Percentiles rank a stretch among this genome's conserved stretches.
phyloP scores from a whole-genome alignment of 2,113 vertebrate species.

The Grantiella picta region DNA sequence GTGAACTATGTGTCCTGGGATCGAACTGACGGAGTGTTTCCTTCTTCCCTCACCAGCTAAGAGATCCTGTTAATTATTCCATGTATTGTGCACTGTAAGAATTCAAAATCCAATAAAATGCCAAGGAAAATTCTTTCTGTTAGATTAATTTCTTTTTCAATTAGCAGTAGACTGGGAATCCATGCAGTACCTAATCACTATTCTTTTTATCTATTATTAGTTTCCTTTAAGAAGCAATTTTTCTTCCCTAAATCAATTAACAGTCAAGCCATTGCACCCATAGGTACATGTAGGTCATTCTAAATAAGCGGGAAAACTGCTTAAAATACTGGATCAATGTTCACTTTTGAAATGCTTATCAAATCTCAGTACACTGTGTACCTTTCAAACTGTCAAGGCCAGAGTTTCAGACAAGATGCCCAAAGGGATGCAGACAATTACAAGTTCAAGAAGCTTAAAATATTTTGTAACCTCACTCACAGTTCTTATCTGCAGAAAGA shows the following conservation, averaged over 20 bases:
- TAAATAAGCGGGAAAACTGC: not conserved
- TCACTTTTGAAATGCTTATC: conserved; percentile 4
- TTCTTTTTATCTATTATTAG: not conserved
- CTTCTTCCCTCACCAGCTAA: not conserved
- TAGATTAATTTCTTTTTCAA: not conserved
- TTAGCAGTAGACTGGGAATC: not conserved
- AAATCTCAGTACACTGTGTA: not conserved
- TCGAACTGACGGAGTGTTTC: not conserved
- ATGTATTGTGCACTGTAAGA: not conserved
- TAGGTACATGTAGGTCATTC: not conserved
- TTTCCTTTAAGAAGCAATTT: not conserved
- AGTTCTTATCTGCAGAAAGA: not conserved
- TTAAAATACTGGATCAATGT: not conserved
- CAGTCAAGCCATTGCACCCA: not conserved
- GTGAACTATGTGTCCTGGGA: not conserved
- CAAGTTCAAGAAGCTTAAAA: not conserved
- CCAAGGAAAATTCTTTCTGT: not conserved
- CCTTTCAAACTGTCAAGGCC: not conserved
- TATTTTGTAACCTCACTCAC: not conserved
- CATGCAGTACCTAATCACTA: not conserved
- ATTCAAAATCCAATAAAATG: not conserved
- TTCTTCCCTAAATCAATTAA: not conserved
- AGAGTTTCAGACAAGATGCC: not conserved
- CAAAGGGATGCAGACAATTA: not conserved
- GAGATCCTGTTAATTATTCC: not conserved